phyloP scores from a whole-genome alignment of 2,888 invertebrate species.

The Microchrysa polita region DNA sequence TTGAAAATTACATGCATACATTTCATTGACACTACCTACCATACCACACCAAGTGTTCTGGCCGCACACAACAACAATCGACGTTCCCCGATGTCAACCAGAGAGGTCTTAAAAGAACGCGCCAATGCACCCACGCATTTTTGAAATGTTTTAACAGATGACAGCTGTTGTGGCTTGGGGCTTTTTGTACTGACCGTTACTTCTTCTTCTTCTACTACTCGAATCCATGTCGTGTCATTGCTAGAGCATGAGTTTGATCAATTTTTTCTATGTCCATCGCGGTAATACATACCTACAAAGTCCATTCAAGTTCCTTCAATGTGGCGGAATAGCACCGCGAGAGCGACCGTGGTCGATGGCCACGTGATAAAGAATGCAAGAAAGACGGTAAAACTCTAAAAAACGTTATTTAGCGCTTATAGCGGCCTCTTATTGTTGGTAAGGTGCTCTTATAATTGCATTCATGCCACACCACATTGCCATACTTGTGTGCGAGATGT shows the following conservation, averaged over 20 bases:
- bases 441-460: slow-evolving; percentile 24
- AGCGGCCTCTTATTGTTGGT: slow-evolving; percentile 25
- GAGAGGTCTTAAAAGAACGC: slow-evolving; percentile 9
- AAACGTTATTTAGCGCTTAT: slow-evolving; percentile 29
- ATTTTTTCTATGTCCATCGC: slow-evolving; percentile 29
- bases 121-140: slow-evolving; percentile 28
- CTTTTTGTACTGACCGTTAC: slow-evolving; percentile 21
- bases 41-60: no score
- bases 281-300: slow-evolving; percentile 30
- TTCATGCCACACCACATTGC: slow-evolving; percentile 2
- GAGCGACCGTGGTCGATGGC: no score
- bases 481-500: neutral
- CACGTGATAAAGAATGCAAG: no score
- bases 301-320: slow-evolving; percentile 12
- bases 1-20: neutral
- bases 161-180: slow-evolving; percentile 30
- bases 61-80: neutral
- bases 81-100: slow-evolving; percentile 26
- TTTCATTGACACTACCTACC: no score
- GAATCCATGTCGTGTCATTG: no score
- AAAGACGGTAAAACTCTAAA: neutral
- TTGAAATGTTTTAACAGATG: slow-evolving; percentile 26
- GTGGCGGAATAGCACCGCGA: slow-evolving; percentile 8
- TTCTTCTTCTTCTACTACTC: no score
- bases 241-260: neutral